Evolutionary conservation across 2,888 invertebrate species (phyloP).

Genomic region (Mycalesis mineus): DNA sequence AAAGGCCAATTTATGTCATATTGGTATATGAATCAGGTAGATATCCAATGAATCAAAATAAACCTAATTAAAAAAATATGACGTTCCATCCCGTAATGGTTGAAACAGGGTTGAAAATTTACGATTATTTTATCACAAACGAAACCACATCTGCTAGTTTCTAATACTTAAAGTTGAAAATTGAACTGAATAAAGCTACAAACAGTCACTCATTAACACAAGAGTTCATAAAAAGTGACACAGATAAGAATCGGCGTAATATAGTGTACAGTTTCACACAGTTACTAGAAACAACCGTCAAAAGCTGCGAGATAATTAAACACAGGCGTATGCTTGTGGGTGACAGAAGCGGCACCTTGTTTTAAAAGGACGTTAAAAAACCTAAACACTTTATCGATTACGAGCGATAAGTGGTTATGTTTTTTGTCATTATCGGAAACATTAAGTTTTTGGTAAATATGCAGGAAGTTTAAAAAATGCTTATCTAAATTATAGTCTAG

Average conservation of each 20-base stretch:
- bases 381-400: conserved; percentile 24
- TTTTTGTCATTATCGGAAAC: conserved; percentile 17
- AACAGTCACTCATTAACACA: background rate
- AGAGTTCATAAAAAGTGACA: background rate
- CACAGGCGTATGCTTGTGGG: conserved; percentile 43
- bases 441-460: background rate
- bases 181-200: background rate
- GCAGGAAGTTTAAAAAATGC: conserved; percentile 5
- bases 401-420: conserved; percentile 19
- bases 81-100: too few relatives aligned
- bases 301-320: conserved; percentile 54
- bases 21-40: too few relatives aligned
- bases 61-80: too few relatives aligned
- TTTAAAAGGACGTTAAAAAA: conserved; percentile 14
- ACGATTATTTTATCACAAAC: too few relatives aligned
- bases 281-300: conserved; percentile 44
- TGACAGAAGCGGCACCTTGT: conserved; percentile 30
- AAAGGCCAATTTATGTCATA: too few relatives aligned
- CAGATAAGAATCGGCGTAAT: conserved; percentile 26
- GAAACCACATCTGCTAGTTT: too few relatives aligned
- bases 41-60: too few relatives aligned
- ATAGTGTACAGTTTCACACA: conserved; percentile 59
- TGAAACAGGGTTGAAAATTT: too few relatives aligned
- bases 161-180: too few relatives aligned
- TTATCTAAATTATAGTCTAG: background rate